phyloP scores from a whole-genome alignment of 1,140 invertebrate species.

The Macrocentrus cingulum region DNA sequence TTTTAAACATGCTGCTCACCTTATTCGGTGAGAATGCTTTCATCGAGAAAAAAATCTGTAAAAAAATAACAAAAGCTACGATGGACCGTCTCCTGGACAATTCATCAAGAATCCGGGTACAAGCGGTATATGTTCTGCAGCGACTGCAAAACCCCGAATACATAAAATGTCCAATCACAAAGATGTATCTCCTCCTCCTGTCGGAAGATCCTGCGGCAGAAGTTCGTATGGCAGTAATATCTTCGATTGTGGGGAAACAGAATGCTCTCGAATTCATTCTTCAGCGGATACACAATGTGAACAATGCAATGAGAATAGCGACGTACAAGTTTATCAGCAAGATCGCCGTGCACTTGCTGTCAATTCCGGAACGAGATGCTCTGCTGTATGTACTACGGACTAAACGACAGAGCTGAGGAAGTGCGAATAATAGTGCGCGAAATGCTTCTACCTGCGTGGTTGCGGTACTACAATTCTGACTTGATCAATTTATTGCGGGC shows the following conservation, averaged over 20 bases:
- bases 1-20: slow-evolving; percentile 72
- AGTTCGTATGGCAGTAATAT: slow-evolving; percentile 51
- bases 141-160: slow-evolving; percentile 79
- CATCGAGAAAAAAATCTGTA: slow-evolving; percentile 75
- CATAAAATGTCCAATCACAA: slow-evolving; percentile 74
- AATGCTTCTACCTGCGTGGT: too few species aligned
- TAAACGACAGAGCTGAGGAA: slow-evolving; percentile 65
- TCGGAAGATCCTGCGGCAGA: slow-evolving; percentile 73
- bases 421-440: slow-evolving; percentile 57
- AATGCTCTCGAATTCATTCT: slow-evolving; percentile 61
- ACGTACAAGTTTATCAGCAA: slow-evolving; percentile 74
- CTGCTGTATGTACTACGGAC: slow-evolving; percentile 68
- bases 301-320: slow-evolving; percentile 72
- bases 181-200: slow-evolving; percentile 78
- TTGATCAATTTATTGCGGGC: too few species aligned
- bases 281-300: slow-evolving; percentile 72
- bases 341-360: slow-evolving; percentile 67
- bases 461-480: too few species aligned
- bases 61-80: slow-evolving; percentile 72
- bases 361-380: slow-evolving; percentile 68
- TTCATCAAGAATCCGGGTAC: slow-evolving; percentile 71
- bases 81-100: slow-evolving; percentile 70
- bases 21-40: slow-evolving; percentile 75
- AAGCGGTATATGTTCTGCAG: slow-evolving; percentile 77
- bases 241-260: slow-evolving; percentile 51